Base-by-base conservation (phyloP, 2,113 vertebrate species). In the Butastur rufipennis region DNA sequence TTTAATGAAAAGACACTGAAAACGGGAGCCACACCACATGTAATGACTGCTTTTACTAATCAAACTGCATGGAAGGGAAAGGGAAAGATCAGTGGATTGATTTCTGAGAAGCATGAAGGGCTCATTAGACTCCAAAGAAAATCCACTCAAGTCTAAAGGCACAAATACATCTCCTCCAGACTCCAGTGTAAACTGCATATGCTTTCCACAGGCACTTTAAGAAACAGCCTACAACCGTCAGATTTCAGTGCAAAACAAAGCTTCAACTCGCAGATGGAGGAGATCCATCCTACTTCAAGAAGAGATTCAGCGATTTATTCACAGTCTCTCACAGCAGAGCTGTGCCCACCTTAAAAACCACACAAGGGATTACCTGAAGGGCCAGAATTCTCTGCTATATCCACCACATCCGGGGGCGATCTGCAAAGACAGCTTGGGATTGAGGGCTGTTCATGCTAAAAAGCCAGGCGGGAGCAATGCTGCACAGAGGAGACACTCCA, bases 101-200 rank as follows among this genome's bases (percentile, higher is more conserved):
- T 72, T 94, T 85, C 78, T 29, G 22, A 93, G 67, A 47, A 84
- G 47, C 4, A 52, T 3, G 3, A 55, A 80, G 73, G 86, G 87
- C 86, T 92, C 86, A 78, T 84, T 34, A 88, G 40, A 92, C 75
- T 90, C 84, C 88, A 95, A 12, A 94, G 68, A 95, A 95, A 93
- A 93, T 71, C 86, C 83, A 92, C 88, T 92, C 80, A 36, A 74
- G 59, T 25, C 92, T 55, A 48, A 92, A 86, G 82, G 63, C 88
- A 92, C 63, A 36, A 55, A 70, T 77, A 66, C 42, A n/a, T 40
- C 71, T 86, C 91, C 89, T 87, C 79, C 94, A 94, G 80, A 92
- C 52, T 89, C 87, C 38, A 70, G 48, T 1, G 66, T 74, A 91
- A 96, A 78, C 55, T 47, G 81, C 90, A 48, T n/a, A 81, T 83